Evolutionary conservation across 2,797 vertebrate genomes (phyloP).

Genomic region (Betta splendens): DNA sequence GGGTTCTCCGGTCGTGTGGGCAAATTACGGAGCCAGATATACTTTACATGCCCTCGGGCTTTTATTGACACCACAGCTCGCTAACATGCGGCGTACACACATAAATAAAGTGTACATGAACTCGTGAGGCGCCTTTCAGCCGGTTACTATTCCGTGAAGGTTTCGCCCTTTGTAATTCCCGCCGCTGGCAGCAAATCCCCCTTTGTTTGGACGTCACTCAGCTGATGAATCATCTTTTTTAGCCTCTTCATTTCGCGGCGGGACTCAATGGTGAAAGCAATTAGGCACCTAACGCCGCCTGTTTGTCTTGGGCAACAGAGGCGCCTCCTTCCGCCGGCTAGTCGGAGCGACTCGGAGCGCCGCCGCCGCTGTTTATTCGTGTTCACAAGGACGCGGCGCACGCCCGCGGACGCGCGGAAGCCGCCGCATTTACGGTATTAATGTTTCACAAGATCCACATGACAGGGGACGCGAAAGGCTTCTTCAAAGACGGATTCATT

Average conservation of each 20-base stretch:
- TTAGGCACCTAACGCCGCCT: slow-evolving; percentile 48
- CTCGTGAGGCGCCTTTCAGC: slow-evolving; percentile 13
- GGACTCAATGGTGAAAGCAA: slow-evolving; percentile 47
- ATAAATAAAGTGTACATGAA: slow-evolving; percentile 10
- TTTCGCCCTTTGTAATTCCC: slow-evolving; percentile 45
- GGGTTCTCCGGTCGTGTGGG: slow-evolving; percentile 48
- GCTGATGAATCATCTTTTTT: slow-evolving; percentile 28
- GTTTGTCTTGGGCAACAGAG: slow-evolving; percentile 38
- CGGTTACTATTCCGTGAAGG: slow-evolving; percentile 10
- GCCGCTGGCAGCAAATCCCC: slow-evolving; percentile 31
- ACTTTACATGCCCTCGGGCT: slow-evolving; percentile 25
- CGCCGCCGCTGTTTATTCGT: slow-evolving; percentile 33
- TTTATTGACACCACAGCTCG: slow-evolving; percentile 32
- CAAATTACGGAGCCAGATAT: slow-evolving; percentile 61
- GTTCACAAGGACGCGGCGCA: slow-evolving; percentile 31
- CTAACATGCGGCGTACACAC: slow-evolving; percentile 18
- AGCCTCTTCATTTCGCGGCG: slow-evolving; percentile 40
- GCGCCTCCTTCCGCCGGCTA: slow-evolving; percentile 18
- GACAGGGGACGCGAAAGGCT: background rate
- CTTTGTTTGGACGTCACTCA: slow-evolving; percentile 42
- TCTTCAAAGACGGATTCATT: background rate
- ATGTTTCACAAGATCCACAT: slow-evolving; percentile 9
- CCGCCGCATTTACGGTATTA: slow-evolving; percentile 22
- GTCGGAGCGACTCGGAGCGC: slow-evolving; percentile 9
- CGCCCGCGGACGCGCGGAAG: slow-evolving; percentile 28